phyloP scores from a whole-genome alignment of 2,797 vertebrate genomes.

The Acanthurus lineatus region DNA sequence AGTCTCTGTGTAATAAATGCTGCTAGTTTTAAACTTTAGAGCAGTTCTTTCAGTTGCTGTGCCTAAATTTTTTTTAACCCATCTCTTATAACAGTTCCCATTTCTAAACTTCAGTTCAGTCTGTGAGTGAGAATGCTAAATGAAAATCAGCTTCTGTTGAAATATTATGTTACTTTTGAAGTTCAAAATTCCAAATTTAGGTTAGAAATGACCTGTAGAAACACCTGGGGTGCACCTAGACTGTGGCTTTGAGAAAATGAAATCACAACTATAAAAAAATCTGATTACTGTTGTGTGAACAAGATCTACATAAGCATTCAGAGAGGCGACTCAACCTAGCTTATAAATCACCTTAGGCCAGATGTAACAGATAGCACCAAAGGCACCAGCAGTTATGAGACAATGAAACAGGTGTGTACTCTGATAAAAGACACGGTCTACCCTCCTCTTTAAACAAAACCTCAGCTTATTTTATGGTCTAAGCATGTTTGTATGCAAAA shows the following conservation, averaged over 20 bases:
- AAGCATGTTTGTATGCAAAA: neutral
- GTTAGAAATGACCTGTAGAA: neutral
- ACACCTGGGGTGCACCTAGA: neutral
- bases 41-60: slow-evolving; percentile 1
- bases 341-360: slow-evolving; percentile 23
- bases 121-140: too few species aligned
- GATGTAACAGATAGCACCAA: slow-evolving; percentile 32
- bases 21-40: slow-evolving; percentile 33
- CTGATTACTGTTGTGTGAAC: slow-evolving; percentile 24
- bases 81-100: neutral
- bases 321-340: slow-evolving; percentile 6
- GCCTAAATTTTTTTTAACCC: neutral
- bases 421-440: slow-evolving; percentile 16
- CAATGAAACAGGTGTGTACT: slow-evolving; percentile 64
- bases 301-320: neutral
- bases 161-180: too few species aligned
- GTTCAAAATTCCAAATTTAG: too few species aligned
- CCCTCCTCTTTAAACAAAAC: slow-evolving; percentile 11
- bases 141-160: too few species aligned
- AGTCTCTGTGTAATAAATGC: slow-evolving; percentile 60
- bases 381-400: slow-evolving; percentile 47
- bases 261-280: slow-evolving; percentile 33
- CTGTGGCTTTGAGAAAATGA: neutral
- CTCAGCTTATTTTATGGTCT: slow-evolving; percentile 17
- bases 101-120: neutral